A percentile compares a stretch with the other conserved stretches of the same genome.
Evolutionary conservation across 2,797 vertebrate genomes (phyloP).

Genomic region (Oreonectes daqikongensis): DNA sequence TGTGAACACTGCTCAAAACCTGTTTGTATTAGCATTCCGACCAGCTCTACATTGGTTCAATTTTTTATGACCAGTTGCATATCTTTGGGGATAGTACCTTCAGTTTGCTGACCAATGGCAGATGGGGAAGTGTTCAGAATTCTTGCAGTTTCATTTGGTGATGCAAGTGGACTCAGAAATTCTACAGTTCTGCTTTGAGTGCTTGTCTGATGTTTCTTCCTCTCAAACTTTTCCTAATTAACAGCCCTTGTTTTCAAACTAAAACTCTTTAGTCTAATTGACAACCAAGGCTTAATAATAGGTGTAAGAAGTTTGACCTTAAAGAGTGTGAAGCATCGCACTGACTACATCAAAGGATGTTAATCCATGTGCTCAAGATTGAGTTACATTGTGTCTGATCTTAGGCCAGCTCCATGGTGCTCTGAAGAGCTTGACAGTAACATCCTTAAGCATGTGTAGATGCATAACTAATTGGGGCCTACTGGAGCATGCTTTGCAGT

Average conservation of each 20-base stretch:
- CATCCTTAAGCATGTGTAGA: slow-evolving; percentile 18
- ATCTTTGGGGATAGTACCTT: neutral
- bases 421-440: slow-evolving; percentile 38
- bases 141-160: neutral
- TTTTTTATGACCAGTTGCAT: neutral
- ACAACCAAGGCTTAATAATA: slow-evolving; percentile 32
- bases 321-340: neutral
- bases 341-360: neutral
- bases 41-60: neutral
- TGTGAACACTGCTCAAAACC: neutral
- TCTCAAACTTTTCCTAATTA: slow-evolving; percentile 13
- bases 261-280: slow-evolving; percentile 36
- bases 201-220: slow-evolving; percentile 1
- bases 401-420: slow-evolving; percentile 20
- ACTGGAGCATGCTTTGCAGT: no score
- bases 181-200: neutral
- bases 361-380: slow-evolving; percentile 24
- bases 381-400: slow-evolving; percentile 30
- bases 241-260: slow-evolving; percentile 12
- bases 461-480: no score
- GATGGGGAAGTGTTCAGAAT: neutral
- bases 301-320: slow-evolving; percentile 40
- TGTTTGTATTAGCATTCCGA: no score
- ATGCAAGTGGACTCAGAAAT: neutral
- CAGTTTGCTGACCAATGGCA: neutral